Base-by-base conservation (phyloP, 1,140 invertebrate species). In the Camponotus pennsylvanicus region DNA sequence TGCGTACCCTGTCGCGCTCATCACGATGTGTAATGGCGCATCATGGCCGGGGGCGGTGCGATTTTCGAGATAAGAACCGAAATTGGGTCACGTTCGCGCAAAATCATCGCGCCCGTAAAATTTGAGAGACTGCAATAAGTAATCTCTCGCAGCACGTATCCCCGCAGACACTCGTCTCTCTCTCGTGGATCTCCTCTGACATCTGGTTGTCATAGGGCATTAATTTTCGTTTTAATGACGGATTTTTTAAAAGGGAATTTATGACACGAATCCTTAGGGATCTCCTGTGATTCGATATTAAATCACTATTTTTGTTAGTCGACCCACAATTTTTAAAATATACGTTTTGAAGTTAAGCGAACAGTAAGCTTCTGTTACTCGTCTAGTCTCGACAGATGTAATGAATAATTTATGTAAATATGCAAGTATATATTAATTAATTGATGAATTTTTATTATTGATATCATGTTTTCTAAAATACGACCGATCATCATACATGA, bases 11-110 rank as follows among this genome's bases (percentile, higher is more conserved):
- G 6, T 3, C 2, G 3, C 4, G 37, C 21, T 55, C 49, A 27
- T 55, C 49, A 27, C n/a, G 55, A 13, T 32, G 34, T 15, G 2
- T 18, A 80, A 80, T 80, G 69, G 79, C 69, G 55, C 18, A 27
- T 27, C 27, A 27, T 27, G 27, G 37, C 32, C 32, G 37, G 55
- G 15, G 42, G 27, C 67, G 21, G 18, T 7, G 11, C 3, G 34
- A 59, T 71, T 57, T 32, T 55, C 7, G 8, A n/a, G 2, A 49
- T 32, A 77, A 21, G 1, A 21, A 18, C 6, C 27, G 15, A 70
- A 79, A 37, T 69, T 40, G 49, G 49, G 49, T 52, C 57, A 70
- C 27, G 6, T 49, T 76, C 9, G 27, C 18, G 27, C 11, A 42
- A 40, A 75, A 15, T 2, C 70, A 37, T 27, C n/a, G 52, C 13